Conservation (phyloP, 2,797 vertebrate genomes). For the Fistularia commersonii region DNA sequence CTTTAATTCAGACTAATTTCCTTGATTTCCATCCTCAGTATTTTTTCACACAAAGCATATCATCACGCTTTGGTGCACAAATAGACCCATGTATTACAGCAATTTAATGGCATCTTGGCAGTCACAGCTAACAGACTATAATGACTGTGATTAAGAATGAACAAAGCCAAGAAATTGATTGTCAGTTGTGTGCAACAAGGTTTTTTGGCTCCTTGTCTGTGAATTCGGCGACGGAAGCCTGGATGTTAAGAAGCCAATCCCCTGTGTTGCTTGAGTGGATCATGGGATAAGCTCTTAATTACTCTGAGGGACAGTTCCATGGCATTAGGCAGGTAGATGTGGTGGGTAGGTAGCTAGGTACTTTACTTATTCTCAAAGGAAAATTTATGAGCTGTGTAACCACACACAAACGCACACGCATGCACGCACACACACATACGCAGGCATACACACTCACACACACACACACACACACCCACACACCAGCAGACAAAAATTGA, state of each 20-base stretch:
- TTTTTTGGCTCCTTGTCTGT: conserved; percentile 36
- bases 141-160: conserved; percentile 10
- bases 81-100: conserved; percentile 4
- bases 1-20: too few species aligned
- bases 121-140: too few species aligned
- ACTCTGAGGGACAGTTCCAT: conserved; percentile 59
- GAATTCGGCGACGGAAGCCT: conserved; percentile 31
- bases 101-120: neutral
- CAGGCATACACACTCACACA: too few species aligned
- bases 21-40: too few species aligned
- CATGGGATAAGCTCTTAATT: conserved; percentile 66
- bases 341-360: too few species aligned
- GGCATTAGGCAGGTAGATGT: conserved; percentile 2
- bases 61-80: conserved; percentile 1
- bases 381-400: conserved; percentile 41
- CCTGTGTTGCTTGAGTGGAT: conserved; percentile 49
- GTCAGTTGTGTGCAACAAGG: conserved; percentile 5
- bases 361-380: too few species aligned
- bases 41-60: conserved; percentile 11
- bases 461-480: too few species aligned
- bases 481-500: too few species aligned
- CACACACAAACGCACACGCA: conserved; percentile 14
- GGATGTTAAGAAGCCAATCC: conserved; percentile 49
- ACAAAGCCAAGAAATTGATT: conserved; percentile 25
- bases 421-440: conserved; percentile 9